Base-by-base conservation (phyloP, 2,797 vertebrate species). In the Pipistrellus pipistrellus region DNA sequence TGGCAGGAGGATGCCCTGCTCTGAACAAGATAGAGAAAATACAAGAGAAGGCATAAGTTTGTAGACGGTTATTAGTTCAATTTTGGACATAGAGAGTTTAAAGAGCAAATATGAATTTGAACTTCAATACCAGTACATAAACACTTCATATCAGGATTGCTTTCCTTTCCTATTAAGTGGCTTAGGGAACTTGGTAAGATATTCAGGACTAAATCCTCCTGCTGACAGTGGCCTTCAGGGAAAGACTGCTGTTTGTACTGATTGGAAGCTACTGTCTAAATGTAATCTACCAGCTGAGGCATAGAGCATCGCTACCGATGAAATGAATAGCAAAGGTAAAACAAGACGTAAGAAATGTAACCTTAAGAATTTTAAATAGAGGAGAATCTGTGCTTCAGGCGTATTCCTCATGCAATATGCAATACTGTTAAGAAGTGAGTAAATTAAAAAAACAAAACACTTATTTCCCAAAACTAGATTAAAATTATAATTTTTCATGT, bases 351-450 rank as follows among this genome's bases (percentile, higher is more conserved):
- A 91, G 93, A 96, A 96, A 83, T 30, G 20, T 91, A 95, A 92
- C 88, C 97, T 95, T 96, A 95, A 96, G 96, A 97, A 93, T 93
- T 97, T 97, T 97, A 97, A 98, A 91, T 71, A 85, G 84, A 94
- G 97, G 92, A 94, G 95, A 96, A 95, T 97, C 35, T 38, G 77
- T 93, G 83, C 89, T 96, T 96, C 84, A 55, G 51, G 72, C 94
- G 76, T 51, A 97, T 90, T 92, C 88, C 64, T 96, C 97, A 95
- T 94, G 30, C 95, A 93, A 51, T 85, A 86, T 32, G 25, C 18
- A 77, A 51, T 96, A 78, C 48, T 85, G 57, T 97, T 94, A 88
- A 92, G 73, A 95, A 94, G 1, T 21, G 14, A 85, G 32, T 77
- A 76, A 93, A 82, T 86, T 75, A 27, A 83, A 93, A 53, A 95